phyloP scores from a whole-genome alignment of 1,140 invertebrate species.

The Nasonia vitripennis region DNA sequence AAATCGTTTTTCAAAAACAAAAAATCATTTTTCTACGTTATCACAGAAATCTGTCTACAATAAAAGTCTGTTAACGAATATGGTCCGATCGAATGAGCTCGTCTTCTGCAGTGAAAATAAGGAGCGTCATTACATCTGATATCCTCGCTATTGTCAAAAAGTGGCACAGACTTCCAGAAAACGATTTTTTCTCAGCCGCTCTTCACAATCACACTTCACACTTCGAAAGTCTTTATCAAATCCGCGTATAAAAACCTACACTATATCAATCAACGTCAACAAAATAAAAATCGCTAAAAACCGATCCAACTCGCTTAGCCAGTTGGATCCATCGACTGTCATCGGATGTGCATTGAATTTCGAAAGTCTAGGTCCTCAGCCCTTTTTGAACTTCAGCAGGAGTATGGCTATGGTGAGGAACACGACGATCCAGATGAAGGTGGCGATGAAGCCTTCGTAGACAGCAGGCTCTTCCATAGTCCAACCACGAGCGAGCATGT shows the following conservation, averaged over 20 bases:
- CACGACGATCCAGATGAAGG: slow-evolving; percentile 87
- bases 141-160: not conserved
- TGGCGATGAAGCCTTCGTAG: slow-evolving; percentile 91
- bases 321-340: not conserved
- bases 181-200: not conserved
- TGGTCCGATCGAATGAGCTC: not conserved
- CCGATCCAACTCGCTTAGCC: not conserved
- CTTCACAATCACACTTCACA: not conserved
- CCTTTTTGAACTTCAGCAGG: slow-evolving; percentile 89
- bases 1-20: not conserved
- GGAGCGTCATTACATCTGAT: not conserved
- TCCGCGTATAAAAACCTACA: not conserved
- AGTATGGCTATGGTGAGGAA: slow-evolving; percentile 88
- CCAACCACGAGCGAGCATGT: slow-evolving; percentile 93
- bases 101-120: not conserved
- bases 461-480: slow-evolving; percentile 84
- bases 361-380: slow-evolving; percentile 71
- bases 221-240: not conserved
- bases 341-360: not conserved
- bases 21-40: not conserved
- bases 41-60: not conserved
- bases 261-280: not conserved
- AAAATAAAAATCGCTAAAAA: not conserved
- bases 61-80: not conserved
- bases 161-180: not conserved